These are phyloP conservation scores for Thinocorus orbignyianus DNA, from an alignment of 2,113 vertebrate species.

Conservation along the genomic window DNA sequence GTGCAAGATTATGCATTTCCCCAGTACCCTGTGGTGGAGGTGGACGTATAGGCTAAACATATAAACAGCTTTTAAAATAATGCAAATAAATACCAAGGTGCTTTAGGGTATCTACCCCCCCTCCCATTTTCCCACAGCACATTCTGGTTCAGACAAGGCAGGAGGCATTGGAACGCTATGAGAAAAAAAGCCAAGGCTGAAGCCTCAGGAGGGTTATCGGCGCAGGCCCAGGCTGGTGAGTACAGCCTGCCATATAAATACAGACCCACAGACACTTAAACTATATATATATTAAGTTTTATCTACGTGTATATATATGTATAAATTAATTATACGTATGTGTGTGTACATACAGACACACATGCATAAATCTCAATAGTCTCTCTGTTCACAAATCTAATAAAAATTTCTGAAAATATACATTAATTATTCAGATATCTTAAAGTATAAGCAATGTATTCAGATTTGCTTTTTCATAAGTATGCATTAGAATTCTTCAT, in stretches of 20 bases:
- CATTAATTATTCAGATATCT: neutral
- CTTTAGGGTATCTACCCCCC: neutral
- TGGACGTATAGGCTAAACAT: neutral
- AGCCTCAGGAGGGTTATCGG: neutral
- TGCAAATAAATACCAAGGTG: neutral
- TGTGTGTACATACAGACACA: neutral
- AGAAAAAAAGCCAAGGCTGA: neutral
- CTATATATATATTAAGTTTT: neutral
- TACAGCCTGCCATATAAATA: neutral
- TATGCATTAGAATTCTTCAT: neutral
- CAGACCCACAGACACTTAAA: neutral
- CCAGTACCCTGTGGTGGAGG: neutral
- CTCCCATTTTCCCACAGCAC: neutral
- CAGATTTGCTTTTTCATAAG: neutral
- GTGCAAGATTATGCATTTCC: neutral
- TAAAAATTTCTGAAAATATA: neutral
- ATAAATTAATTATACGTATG: neutral
- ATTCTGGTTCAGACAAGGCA: neutral
- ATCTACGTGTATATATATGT: neutral
- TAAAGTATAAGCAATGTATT: neutral
- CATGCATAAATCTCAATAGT: neutral
- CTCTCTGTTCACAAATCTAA: neutral
- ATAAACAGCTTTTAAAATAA: neutral
- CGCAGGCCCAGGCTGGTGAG: neutral
- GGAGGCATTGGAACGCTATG: neutral